Base-by-base conservation (phyloP, 2,113 vertebrate species). In the Sinocyclocheilus rhinocerous region DNA sequence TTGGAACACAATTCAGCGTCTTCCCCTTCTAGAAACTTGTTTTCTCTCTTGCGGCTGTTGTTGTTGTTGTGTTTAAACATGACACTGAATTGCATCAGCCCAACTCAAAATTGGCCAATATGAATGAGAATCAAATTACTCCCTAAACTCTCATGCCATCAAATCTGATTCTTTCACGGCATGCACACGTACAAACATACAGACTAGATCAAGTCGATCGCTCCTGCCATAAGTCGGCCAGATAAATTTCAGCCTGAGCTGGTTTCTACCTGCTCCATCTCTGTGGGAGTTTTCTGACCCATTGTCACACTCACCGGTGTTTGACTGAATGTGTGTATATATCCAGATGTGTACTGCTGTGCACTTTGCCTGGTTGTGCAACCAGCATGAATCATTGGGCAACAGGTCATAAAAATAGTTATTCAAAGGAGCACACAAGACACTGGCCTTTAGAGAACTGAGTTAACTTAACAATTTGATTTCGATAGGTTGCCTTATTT, bases 61-160 rank as follows among this genome's bases (percentile, higher is more conserved):
- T 87, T 83, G 52, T 69, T 63, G n/a, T 29, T 50, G 22, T 75
- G 83, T 65, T 70, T n/a, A 36, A 48, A 63, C 48, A 83, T 45
- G 50, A 65, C 52, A 76, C 81, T 70, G 67, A 57, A 33, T 89
- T 88, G 84, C 85, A 65, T 78, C 86, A 83, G 55, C 83, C 75
- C 81, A 86, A 77, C 10, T 42, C 84, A 89, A 15, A 33, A 73
- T 84, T 91, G 83, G 52, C 86, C 76, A 90, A 87, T 61, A 67
- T 83, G 36, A 90, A 59, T 86, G 75, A 83, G 61, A 39, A 48
- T 70, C 87, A 85, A 77, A 67, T 67, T 45, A 22, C 72, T 67
- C 0, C 33, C 22, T 48, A 65, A 57, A 81, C 20, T 50, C 36
- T 61, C 52, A 42, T 61, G 55, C 33, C n/a, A 80, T 80, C 55